Evolutionary conservation across 2,113 vertebrate genomes (phyloP).

Genomic region (Neodon shergylaensis): DNA sequence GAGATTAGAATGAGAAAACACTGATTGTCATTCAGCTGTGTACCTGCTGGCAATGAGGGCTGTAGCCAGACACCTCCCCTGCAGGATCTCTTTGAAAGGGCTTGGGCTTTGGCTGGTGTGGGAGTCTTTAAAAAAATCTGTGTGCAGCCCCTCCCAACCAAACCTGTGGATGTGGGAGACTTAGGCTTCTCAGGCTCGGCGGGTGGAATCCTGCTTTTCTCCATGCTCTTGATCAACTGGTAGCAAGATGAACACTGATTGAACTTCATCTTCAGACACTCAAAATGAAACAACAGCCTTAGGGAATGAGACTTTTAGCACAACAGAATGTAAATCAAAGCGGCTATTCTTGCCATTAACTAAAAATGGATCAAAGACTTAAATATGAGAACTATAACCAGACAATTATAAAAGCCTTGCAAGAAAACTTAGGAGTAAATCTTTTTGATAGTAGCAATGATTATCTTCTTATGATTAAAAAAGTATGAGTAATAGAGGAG

Average conservation of each 20-base stretch:
- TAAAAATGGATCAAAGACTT: slow-evolving; percentile 13
- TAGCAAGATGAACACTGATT: neutral
- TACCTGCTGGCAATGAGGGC: neutral
- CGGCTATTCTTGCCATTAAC: slow-evolving; percentile 27
- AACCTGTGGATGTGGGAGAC: neutral
- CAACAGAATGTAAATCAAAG: slow-evolving; percentile 40
- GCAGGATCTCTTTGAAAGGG: neutral
- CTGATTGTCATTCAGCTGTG: neutral
- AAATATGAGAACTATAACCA: neutral
- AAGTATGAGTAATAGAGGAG: slow-evolving; percentile 17
- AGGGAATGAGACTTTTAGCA: slow-evolving; percentile 21
- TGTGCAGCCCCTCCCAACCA: neutral
- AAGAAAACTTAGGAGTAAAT: slow-evolving; percentile 27
- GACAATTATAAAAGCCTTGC: slow-evolving; percentile 27
- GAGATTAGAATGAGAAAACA: neutral
- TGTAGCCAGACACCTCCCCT: neutral
- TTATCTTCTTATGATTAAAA: neutral
- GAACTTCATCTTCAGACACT: slow-evolving; percentile 29
- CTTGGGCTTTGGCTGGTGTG: neutral
- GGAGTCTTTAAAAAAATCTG: neutral
- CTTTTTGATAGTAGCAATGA: neutral
- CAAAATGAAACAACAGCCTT: slow-evolving; percentile 36
- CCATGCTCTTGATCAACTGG: slow-evolving; percentile 24
- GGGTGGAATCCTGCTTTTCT: neutral
- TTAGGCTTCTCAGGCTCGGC: neutral